Percentiles rank a stretch among this genome's conserved stretches.
phyloP scores from a whole-genome alignment of 1,140 invertebrate species.

The Drosophila kepulauana region DNA sequence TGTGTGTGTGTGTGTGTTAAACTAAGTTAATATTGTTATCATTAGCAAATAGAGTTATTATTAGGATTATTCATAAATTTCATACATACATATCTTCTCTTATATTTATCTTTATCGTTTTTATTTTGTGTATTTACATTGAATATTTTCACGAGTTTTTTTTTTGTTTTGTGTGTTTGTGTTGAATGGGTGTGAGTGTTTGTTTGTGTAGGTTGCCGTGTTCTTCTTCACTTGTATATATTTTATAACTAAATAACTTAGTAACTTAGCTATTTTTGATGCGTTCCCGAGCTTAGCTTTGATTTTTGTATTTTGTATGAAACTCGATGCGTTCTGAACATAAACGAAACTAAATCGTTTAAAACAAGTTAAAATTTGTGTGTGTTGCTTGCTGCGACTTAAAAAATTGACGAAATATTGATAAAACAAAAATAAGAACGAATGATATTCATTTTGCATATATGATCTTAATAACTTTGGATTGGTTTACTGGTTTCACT shows the following conservation, averaged over 20 bases:
- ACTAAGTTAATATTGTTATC: constrained; percentile 39
- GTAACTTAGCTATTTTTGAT: constrained; percentile 41
- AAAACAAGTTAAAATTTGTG: constrained; percentile 72
- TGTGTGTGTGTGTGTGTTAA: constrained; percentile 43
- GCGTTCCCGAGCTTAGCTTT: constrained; percentile 17
- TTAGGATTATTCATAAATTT: constrained; percentile 43
- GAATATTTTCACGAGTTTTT: constrained; percentile 45
- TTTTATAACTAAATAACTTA: constrained; percentile 78
- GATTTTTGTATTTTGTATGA: constrained; percentile 12
- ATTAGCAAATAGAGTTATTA: constrained; percentile 27
- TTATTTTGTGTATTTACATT: constrained; percentile 63
- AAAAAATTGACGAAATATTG: constrained; percentile 56
- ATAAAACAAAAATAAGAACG: constrained; percentile 35
- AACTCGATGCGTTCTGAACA: constrained; percentile 25
- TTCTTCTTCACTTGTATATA: constrained; percentile 26
- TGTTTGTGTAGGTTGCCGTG: constrained; percentile 36
- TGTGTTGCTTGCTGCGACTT: constrained; percentile 12
- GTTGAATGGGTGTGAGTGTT: constrained; percentile 30
- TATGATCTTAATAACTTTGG: constrained; percentile 60
- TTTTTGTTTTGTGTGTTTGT: constrained; percentile 24
- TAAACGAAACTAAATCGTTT: constrained; percentile 55
- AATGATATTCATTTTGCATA: constrained; percentile 52
- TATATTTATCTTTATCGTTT: constrained; percentile 22
- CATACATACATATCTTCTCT: constrained; percentile 32
- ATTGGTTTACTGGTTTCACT: constrained; percentile 31